phyloP scores from a whole-genome alignment of 1,140 invertebrate species.

The Drosophila orena region DNA sequence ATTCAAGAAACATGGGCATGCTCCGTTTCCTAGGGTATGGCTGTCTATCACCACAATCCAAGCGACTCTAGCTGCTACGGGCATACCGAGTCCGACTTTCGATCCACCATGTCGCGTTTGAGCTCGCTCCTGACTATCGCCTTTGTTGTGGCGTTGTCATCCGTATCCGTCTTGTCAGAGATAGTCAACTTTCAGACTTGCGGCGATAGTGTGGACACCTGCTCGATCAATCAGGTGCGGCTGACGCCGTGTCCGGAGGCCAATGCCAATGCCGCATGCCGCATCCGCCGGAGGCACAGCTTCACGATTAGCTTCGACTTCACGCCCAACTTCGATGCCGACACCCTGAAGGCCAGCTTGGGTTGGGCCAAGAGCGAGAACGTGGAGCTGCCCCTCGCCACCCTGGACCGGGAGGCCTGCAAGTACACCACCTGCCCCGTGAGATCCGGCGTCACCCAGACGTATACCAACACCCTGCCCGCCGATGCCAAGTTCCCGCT shows the following conservation, averaged over 20 bases:
- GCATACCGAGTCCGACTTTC: slow-evolving; percentile 57
- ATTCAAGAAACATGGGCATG: neutral
- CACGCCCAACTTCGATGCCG: slow-evolving; percentile 85
- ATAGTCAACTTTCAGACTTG: slow-evolving; percentile 55
- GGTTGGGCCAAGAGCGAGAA: slow-evolving; percentile 85
- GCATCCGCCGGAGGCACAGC: slow-evolving; percentile 85
- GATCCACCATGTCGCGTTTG: slow-evolving; percentile 56
- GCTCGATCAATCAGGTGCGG: slow-evolving; percentile 86
- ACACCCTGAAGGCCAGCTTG: slow-evolving; percentile 73
- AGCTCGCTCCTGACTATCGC: slow-evolving; percentile 23
- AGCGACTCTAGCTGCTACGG: neutral
- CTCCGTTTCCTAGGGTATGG: neutral
- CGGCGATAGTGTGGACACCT: slow-evolving; percentile 68
- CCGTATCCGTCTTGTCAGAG: slow-evolving; percentile 44
- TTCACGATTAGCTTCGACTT: slow-evolving; percentile 86
- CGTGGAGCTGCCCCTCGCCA: slow-evolving; percentile 86
- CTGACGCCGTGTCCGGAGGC: slow-evolving; percentile 87
- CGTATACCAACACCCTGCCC: slow-evolving; percentile 83
- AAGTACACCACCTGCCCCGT: slow-evolving; percentile 85
- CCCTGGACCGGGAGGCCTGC: slow-evolving; percentile 86
- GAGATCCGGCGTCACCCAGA: slow-evolving; percentile 72
- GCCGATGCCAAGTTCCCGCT: slow-evolving; percentile 86
- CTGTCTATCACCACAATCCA: neutral
- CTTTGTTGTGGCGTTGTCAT: slow-evolving; percentile 21
- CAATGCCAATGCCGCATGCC: slow-evolving; percentile 84